Base-by-base conservation (phyloP, 1,140 invertebrate species). In the Drosophila seguyi region DNA sequence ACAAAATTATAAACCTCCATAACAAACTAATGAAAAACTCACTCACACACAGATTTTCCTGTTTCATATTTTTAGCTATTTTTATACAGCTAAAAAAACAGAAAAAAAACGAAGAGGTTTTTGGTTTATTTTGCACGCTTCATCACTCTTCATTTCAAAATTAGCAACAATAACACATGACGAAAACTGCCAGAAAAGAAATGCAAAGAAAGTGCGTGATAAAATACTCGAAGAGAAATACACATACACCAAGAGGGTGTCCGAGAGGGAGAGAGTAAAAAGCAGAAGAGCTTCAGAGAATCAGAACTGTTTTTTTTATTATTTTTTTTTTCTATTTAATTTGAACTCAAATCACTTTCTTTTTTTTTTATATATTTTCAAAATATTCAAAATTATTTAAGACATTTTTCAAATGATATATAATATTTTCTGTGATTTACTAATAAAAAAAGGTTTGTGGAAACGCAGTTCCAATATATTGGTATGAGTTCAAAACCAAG, bases 101-200 rank as follows among this genome's bases (percentile, higher is more conserved):
- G 20, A 34, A 4, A 18, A 52, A 50, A 52, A 34, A 18, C 11
- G 7, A 22, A 36, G 20, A 16, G 45, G 16, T 67, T 34, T 36
- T 38, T 39, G n/a, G 42, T 50, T 62, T 75, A 59, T 73, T 41
- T 71, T 48, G 55, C 60, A 39, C 45, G 45, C 75, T 59, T 61
- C 65, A 83, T 68, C 80, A 69, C 56, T 66, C 60, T 81, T 65
- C 58, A 77, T 81, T 85, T 85, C 47, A 68, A 85, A 85, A 81
- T 85, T 74, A 85, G 81, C 77, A 81, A 85, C 81, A 85, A 85
- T 77, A 85, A 75, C 75, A 82, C 59, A 60, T 67, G 67, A 77
- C 67, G 60, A 65, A 78, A 57, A 73, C 42, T 20, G 72, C 18
- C 60, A 68, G 44, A 39, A 47, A 53, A 61, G 61, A 86, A 85